A percentile compares a stretch with the other conserved stretches of the same genome.
These are phyloP conservation scores for Rotaria socialis DNA, from an alignment of 2,888 invertebrate genomes.

Conservation along the genomic window DNA sequence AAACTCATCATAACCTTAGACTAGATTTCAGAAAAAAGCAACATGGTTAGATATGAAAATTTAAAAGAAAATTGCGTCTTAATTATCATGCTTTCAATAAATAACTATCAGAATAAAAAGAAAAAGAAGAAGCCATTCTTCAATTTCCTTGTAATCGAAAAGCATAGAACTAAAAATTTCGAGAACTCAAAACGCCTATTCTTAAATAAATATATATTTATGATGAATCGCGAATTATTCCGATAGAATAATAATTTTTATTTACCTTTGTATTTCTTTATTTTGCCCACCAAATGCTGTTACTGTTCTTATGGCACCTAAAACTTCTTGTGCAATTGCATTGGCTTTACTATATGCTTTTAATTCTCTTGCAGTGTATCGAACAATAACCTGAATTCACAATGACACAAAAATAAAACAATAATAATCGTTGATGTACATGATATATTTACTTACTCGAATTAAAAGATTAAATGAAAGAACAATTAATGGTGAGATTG, in stretches of 20 bases:
- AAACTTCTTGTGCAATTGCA: conserved; percentile 35
- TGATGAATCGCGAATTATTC: too few relatives aligned
- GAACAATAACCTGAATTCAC: conserved; percentile 64
- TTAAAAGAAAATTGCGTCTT: too few relatives aligned
- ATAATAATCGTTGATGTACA: conserved; percentile 57
- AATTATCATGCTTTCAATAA: too few relatives aligned
- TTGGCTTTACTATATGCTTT: conserved; percentile 20
- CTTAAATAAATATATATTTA: too few relatives aligned
- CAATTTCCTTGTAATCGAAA: too few relatives aligned
- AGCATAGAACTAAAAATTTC: background rate
- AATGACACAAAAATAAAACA: conserved; percentile 51
- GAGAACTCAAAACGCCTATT: too few relatives aligned
- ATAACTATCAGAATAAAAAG: too few relatives aligned
- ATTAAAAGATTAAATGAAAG: conserved; percentile 1
- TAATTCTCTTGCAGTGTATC: background rate
- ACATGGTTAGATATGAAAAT: too few relatives aligned
- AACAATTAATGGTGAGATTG: conserved; percentile 69
- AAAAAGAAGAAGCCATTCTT: too few relatives aligned
- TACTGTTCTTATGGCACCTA: conserved; percentile 22
- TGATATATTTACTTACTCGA: background rate
- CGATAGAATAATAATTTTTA: background rate
- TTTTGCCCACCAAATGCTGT: conserved; percentile 39
- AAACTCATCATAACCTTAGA: too few relatives aligned
- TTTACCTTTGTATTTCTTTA: background rate
- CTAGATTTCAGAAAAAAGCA: too few relatives aligned